Percentiles rank a stretch among this genome's conserved stretches.
Evolutionary conservation across 2,797 vertebrate genomes (phyloP).

Genomic region (Thalassophryne amazonica): DNA sequence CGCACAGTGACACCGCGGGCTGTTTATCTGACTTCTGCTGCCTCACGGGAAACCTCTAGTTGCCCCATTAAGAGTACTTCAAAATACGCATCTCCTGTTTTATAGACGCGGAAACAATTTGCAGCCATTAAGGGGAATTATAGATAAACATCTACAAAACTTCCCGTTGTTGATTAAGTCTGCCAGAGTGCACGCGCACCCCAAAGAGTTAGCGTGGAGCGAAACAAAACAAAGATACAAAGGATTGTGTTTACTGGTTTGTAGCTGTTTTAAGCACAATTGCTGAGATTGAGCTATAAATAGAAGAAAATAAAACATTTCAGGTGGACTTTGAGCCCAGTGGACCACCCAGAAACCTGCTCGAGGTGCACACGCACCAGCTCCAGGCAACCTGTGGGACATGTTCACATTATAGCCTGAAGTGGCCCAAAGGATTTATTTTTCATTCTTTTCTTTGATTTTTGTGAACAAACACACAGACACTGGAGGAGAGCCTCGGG

Average conservation of each 20-base stretch:
- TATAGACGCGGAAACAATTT: constrained; percentile 91
- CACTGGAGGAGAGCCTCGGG: no score
- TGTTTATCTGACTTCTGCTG: constrained; percentile 83
- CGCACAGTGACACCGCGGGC: constrained; percentile 81
- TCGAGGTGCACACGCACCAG: constrained; percentile 37
- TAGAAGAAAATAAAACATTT: constrained; percentile 71
- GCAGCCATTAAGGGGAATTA: constrained; percentile 84
- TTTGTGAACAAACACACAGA: no score
- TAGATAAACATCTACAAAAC: constrained; percentile 85
- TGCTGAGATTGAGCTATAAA: constrained; percentile 70
- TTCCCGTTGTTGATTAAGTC: constrained; percentile 76
- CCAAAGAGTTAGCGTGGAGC: constrained; percentile 48
- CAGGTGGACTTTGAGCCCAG: constrained; percentile 30
- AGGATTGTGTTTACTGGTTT: constrained; percentile 71
- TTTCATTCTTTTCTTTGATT: no score
- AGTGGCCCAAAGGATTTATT: no score
- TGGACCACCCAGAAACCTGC: constrained; percentile 85
- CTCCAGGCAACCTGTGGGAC: constrained; percentile 55
- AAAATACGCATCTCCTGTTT: constrained; percentile 84
- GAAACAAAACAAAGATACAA: constrained; percentile 68
- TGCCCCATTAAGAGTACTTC: constrained; percentile 80
- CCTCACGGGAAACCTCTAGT: constrained; percentile 81
- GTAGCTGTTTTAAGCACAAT: constrained; percentile 61
- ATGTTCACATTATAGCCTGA: no score
- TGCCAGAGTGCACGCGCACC: constrained; percentile 60